Evolutionary conservation across 2,888 invertebrate genomes (phyloP), one percentile per base, ranked within the genome.

Genomic region (Leptopterna dolabrata): DNA sequence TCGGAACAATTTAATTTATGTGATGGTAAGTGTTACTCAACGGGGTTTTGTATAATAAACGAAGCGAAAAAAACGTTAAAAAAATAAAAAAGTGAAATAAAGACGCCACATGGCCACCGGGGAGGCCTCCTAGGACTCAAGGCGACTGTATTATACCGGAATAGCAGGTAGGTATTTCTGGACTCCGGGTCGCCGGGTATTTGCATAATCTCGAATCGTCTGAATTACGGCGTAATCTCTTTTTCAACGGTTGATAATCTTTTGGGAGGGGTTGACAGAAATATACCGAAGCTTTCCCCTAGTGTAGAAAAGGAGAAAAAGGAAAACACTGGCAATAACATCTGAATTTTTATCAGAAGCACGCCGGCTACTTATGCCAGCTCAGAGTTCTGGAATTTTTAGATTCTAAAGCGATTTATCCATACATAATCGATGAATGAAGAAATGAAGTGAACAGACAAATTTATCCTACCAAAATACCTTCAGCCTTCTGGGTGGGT

Each of bases 31-130:
- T 63, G 63, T 63, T 63, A 63, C 63, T 63, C 63, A n/a, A n/a
- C 63, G 63, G 13, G 63, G 63, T 63, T 63, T 63, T 24, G 63
- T 63, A 63, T 63, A 63, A 63, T 63, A 63, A 63, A 63, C 63
- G 63, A 63, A 63, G 24, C 63, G 24, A 24, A 47, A 47, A 63
- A 63, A 27, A 55, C 3, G 63, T 47, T 14, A 1, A 47, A 47
- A 43, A 55, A 7, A 11, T 9, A 24, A 63, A 63, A 55, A 55
- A n/a, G 27, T 27, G 24, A 24, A 63, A 63, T 63, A 63, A 63
- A 27, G 63, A 63, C 63, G 63, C 63, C 63, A 63, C 63, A 63
- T 63, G 63, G 63, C 63, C 63, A 63, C 63, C 63, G 63, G 63
- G 63, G 63, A 7, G 13, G 9, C 63, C 19, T 63, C 63, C 24